These are phyloP conservation scores for Loriculus beryllinus DNA, from an alignment of 2,797 vertebrate genomes.

Conservation along the genomic window DNA sequence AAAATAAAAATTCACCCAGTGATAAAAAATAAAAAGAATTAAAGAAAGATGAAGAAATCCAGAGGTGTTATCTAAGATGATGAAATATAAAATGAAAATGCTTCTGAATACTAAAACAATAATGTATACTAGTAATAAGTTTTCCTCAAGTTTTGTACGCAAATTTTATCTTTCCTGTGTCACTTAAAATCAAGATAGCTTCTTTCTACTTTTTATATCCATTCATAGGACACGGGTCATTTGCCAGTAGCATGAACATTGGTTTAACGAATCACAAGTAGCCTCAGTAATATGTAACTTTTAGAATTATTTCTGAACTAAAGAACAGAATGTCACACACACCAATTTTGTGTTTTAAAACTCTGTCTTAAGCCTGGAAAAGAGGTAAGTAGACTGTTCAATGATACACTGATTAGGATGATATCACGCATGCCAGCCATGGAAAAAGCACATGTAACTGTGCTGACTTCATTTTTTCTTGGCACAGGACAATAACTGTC, in stretches of 20 bases:
- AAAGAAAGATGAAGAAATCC: background rate
- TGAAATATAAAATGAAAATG: background rate
- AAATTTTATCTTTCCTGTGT: background rate
- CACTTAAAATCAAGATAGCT: background rate
- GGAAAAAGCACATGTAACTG: background rate
- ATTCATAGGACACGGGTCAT: background rate
- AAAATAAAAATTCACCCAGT: background rate
- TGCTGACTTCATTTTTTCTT: conserved; percentile 55
- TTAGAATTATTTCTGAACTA: background rate
- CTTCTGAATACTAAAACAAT: background rate
- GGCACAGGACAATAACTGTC: background rate
- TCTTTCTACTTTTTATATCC: background rate
- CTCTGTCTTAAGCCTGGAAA: conserved; percentile 30
- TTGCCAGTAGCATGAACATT: conserved; percentile 2
- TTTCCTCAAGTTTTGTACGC: background rate
- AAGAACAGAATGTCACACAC: background rate
- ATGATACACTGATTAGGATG: conserved; percentile 28
- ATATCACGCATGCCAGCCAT: background rate
- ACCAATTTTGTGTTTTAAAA: conserved; percentile 29
- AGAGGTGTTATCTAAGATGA: background rate
- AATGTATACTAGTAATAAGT: background rate
- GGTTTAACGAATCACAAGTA: conserved; percentile 15
- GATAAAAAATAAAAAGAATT: background rate
- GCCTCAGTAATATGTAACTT: conserved; percentile 29
- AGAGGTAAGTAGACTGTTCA: background rate